phyloP scores from a whole-genome alignment of 92 coral and sea anemone genomes.

The Zoanthus solanderi region DNA sequence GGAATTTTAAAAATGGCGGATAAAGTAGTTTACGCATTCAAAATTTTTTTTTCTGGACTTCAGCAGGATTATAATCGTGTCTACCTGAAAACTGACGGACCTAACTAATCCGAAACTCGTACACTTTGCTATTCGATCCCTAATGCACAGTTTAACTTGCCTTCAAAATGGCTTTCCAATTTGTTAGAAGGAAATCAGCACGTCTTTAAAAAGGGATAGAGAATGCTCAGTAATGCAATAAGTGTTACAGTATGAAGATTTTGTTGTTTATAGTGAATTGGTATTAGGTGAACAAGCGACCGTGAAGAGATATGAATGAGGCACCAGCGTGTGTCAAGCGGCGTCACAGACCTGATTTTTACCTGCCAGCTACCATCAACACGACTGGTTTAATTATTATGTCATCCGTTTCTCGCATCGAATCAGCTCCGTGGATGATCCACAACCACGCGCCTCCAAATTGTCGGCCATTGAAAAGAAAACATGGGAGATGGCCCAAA shows the following conservation, averaged over 20 bases:
- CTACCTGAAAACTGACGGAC: no score
- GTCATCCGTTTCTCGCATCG: conserved; percentile 70
- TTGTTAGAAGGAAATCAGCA: no score
- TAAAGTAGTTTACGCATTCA: not conserved
- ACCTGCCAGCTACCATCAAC: conserved; percentile 74
- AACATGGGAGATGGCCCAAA: conserved; percentile 82
- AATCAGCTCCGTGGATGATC: conserved; percentile 35
- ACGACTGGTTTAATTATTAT: conserved; percentile 82
- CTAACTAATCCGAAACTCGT: no score
- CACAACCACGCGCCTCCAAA: conserved; percentile 26
- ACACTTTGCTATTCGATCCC: no score
- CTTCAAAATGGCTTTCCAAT: no score
- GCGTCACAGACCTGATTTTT: conserved; percentile 58
- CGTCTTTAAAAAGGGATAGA: no score
- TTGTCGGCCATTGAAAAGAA: conserved; percentile 61
- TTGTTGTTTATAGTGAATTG: not conserved
- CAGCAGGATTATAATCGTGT: no score
- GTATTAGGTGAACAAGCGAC: conserved; percentile 25
- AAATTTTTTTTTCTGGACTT: no score
- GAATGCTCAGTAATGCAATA: no score
- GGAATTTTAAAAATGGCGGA: conserved; percentile 28
- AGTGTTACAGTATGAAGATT: no score
- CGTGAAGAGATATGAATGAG: conserved; percentile 36
- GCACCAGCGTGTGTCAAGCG: conserved; percentile 36
- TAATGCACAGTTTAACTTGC: no score